These are phyloP conservation scores for Caprella mutica DNA, from an alignment of 2,888 invertebrate genomes.

Conservation along the genomic window DNA sequence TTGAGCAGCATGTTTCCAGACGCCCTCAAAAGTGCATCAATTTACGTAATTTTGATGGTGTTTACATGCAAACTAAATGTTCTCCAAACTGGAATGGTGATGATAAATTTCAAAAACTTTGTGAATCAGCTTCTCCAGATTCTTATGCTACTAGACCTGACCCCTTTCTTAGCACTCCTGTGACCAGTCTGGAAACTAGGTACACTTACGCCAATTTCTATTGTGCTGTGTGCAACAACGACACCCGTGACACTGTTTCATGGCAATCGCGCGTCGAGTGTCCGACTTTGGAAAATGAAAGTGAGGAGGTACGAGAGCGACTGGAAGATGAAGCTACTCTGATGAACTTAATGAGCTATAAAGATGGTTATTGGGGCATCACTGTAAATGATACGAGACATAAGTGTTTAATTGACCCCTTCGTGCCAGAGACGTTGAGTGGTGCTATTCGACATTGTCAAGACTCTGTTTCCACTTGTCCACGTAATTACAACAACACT, in stretches of 20 bases:
- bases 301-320: too few relatives aligned
- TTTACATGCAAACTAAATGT: constrained; percentile 43
- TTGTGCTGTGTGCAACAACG: constrained; percentile 44
- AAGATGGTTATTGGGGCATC: constrained; percentile 39
- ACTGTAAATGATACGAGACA: constrained; percentile 36
- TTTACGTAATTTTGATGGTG: constrained; percentile 40
- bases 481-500: constrained; percentile 40
- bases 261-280: constrained; percentile 43
- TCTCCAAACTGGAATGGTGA: constrained; percentile 39
- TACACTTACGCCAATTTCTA: constrained; percentile 40
- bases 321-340: constrained; percentile 11
- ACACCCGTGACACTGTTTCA: constrained; percentile 37
- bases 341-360: constrained; percentile 35
- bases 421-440: constrained; percentile 39
- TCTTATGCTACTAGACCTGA: constrained; percentile 35
- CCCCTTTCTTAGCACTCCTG: constrained; percentile 40
- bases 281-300: constrained; percentile 35
- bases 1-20: constrained; percentile 37
- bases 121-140: constrained; percentile 33
- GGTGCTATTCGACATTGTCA: constrained; percentile 41
- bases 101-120: constrained; percentile 35
- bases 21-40: constrained; percentile 40
- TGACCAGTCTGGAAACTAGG: constrained; percentile 39
- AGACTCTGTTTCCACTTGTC: constrained; percentile 39
- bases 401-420: constrained; percentile 41